phyloP scores from a whole-genome alignment of 2,888 invertebrate genomes.

The Scelioninae gen. 2 region DNA sequence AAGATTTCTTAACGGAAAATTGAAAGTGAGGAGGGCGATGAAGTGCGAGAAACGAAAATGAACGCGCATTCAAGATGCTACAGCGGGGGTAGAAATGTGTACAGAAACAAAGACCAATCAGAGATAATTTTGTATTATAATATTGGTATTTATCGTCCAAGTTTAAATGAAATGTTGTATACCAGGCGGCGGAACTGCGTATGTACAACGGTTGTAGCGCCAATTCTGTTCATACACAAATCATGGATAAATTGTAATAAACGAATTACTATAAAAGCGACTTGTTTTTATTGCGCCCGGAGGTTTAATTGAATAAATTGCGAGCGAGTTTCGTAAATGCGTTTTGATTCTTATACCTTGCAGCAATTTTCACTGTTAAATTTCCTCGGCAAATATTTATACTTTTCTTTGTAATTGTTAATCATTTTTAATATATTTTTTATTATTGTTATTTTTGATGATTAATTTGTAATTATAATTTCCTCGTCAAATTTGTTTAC shows the following conservation, averaged over 20 bases:
- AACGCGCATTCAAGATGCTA: constrained; percentile 61
- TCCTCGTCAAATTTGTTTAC: no score
- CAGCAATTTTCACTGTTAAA: no score
- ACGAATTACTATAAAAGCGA: constrained; percentile 66
- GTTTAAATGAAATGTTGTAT: constrained; percentile 62
- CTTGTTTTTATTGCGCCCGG: constrained; percentile 45
- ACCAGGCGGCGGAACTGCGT: constrained; percentile 62
- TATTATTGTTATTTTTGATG: no score
- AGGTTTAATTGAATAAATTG: constrained; percentile 31
- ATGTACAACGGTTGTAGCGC: constrained; percentile 66
- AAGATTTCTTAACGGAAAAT: no score
- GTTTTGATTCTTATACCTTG: constrained; percentile 24
- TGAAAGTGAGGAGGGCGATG: no score
- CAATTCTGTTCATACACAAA: constrained; percentile 69
- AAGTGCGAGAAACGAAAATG: no score
- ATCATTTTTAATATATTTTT: no score
- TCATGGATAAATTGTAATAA: constrained; percentile 71
- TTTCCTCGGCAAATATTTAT: no score
- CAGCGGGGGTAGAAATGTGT: constrained; percentile 64
- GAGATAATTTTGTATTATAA: constrained; percentile 65
- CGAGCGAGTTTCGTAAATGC: constrained; percentile 24
- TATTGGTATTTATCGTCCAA: constrained; percentile 66
- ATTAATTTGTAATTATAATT: no score
- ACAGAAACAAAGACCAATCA: constrained; percentile 64
- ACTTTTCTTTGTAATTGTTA: no score